Percentiles rank a stretch among this genome's conserved stretches.
Evolutionary conservation across 2,888 invertebrate species (phyloP).

Genomic region (Syrphus vitripennis): DNA sequence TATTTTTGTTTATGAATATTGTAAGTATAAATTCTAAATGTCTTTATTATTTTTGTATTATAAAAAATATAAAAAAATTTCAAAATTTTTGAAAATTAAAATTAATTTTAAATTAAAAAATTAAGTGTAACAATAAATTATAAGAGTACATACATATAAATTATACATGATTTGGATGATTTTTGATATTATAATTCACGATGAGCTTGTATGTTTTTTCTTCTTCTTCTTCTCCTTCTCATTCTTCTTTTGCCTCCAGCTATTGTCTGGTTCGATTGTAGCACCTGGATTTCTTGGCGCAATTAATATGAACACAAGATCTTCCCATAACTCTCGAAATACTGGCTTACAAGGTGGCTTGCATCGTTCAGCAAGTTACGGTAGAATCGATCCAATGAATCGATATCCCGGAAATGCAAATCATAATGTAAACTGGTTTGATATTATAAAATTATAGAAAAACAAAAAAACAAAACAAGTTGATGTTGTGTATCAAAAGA

Average conservation of each 20-base stretch:
- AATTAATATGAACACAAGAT: slow-evolving; percentile 78
- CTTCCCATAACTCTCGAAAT: slow-evolving; percentile 76
- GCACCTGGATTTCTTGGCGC: slow-evolving; percentile 80
- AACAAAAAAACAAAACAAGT: slow-evolving; percentile 39
- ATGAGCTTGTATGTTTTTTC: slow-evolving; percentile 68
- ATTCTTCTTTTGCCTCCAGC: slow-evolving; percentile 72
- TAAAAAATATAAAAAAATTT: not conserved
- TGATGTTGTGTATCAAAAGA: slow-evolving; percentile 62
- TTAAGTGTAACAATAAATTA: slow-evolving; percentile 16
- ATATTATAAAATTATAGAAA: slow-evolving; percentile 51
- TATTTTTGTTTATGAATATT: not conserved
- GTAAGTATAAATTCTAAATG: not conserved
- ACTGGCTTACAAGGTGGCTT: slow-evolving; percentile 73
- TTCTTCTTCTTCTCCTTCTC: slow-evolving; percentile 65
- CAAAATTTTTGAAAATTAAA: not conserved
- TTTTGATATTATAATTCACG: slow-evolving; percentile 44
- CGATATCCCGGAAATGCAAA: slow-evolving; percentile 71
- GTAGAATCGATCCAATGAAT: slow-evolving; percentile 65
- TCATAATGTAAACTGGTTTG: slow-evolving; percentile 72
- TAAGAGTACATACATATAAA: slow-evolving; percentile 70
- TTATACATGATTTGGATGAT: slow-evolving; percentile 51
- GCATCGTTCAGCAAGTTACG: slow-evolving; percentile 62
- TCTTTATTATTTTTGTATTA: not conserved
- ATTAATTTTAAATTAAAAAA: not conserved
- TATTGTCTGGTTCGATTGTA: slow-evolving; percentile 80